These are phyloP conservation scores for Arbacia lixula DNA, from an alignment of 53 echinoderm and acorn worm species.

Conservation along the genomic window DNA sequence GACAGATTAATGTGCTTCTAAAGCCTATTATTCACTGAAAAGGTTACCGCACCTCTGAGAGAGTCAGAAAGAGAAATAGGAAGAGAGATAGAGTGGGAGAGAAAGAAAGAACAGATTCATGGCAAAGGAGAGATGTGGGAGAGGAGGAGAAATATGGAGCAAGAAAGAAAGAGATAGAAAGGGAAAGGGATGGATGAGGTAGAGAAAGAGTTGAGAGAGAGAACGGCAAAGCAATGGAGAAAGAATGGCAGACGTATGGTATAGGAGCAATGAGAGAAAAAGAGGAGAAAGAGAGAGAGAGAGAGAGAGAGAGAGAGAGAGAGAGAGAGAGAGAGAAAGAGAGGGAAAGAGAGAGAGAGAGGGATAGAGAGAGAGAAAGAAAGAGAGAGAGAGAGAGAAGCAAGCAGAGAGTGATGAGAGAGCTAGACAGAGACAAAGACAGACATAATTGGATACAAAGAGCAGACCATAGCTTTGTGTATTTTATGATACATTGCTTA, in stretches of 20 bases:
- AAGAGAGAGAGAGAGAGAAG: neutral
- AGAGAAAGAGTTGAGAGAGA: neutral
- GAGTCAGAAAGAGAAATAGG: neutral
- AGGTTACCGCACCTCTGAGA: too few species aligned
- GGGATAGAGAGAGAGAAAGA: neutral
- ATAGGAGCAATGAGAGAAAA: neutral
- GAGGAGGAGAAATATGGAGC: neutral
- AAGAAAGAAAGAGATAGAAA: neutral
- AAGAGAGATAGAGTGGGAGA: neutral
- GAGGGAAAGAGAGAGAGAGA: neutral
- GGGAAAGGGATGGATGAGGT: neutral
- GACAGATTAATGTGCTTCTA: too few species aligned
- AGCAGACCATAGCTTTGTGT: too few species aligned
- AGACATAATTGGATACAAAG: neutral
- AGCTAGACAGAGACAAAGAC: neutral
- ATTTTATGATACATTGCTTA: too few species aligned
- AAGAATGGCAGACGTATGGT: neutral
- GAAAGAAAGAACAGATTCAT: neutral
- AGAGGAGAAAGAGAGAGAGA: neutral
- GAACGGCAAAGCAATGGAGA: neutral
- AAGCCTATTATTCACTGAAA: too few species aligned
- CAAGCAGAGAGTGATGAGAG: neutral
- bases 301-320: neutral
- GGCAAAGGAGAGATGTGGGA: neutral
- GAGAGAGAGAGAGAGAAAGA: neutral